phyloP scores from a whole-genome alignment of 2,797 vertebrate species.

The Lagodon rhomboides region DNA sequence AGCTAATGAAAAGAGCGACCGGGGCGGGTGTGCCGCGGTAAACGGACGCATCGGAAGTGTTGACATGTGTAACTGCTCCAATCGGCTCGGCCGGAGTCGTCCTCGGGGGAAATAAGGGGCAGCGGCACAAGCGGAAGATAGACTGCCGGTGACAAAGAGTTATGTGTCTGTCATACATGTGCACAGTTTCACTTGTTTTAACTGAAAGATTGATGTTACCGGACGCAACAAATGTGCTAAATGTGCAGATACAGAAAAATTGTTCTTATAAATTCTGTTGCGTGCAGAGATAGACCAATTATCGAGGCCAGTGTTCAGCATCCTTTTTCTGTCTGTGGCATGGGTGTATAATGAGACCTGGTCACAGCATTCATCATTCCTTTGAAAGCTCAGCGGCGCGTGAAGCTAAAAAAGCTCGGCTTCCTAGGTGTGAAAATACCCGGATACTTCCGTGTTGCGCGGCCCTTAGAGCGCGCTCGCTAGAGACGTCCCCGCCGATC shows the following conservation, averaged over 20 bases:
- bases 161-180: constrained; percentile 50
- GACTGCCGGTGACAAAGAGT: constrained; percentile 50
- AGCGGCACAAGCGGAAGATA: constrained; percentile 50
- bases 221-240: constrained; percentile 26
- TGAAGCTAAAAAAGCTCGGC: no score
- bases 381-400: no score
- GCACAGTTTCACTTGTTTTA: constrained; percentile 40
- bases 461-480: no score
- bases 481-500: no score
- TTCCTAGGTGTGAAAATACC: no score
- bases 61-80: constrained; percentile 76
- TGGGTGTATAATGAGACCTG: no score
- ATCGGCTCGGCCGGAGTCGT: constrained; percentile 65
- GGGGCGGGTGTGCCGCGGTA: constrained; percentile 51
- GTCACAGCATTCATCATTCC: no score
- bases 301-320: no score
- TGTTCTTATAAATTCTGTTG: background rate
- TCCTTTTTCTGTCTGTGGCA: no score
- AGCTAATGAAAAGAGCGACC: constrained; percentile 60
- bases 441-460: no score
- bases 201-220: constrained; percentile 29
- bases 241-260: constrained; percentile 11
- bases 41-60: constrained; percentile 69
- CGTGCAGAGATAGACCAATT: background rate
- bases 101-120: constrained; percentile 83